Base-by-base conservation (phyloP, 35 echinoderm and acorn worm genomes). In the Patiria miniata region DNA sequence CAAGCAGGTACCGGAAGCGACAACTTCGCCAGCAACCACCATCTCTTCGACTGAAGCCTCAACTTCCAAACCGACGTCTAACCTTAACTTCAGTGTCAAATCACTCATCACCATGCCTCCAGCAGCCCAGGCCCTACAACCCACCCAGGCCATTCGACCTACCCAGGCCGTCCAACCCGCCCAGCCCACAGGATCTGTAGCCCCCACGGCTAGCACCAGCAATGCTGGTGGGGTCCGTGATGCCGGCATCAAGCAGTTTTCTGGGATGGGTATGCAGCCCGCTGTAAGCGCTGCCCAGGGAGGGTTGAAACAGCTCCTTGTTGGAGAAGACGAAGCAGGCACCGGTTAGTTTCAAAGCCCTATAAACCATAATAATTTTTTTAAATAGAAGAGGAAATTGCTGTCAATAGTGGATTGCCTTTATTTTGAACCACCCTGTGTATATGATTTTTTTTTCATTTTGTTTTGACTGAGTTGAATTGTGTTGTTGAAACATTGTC, bases 271-370 rank as follows among this genome's bases (percentile, higher is more conserved):
- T 8, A 10, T 53, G n/a, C 29, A 84, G 53, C 9, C 32, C 53
- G 0, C 28, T 19, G 3, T 9, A 39, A 37, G 82, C 29, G 8
- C 42, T 4, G 42, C 10, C 26, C 32, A 19, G 14, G 22, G 52
- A 56, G 22, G 79, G 60, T 30, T 73, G 26, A 83, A 83, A 47
- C 30, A 34, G 26, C 80, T 83, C 23, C 52, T 60, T 17, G 26
- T 18, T n/a, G 51, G 52, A 30, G 82, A 59, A 30, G 82, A 84
- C 38, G 56, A 84, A 60, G 52, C 82, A 28, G 82, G 82, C 10
- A 84, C 54, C 18, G 80, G 80, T 37, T 5, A 4, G 54, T n/a
- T 33, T n/a, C 12, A 47, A 47, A 12, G 4, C 42, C 4, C 42
- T 47, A 6, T 47, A 4, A 4, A 47, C 42, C 4, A 47, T 47